phyloP scores from a whole-genome alignment of 2,113 vertebrate species.

The Sylvietta virens region DNA sequence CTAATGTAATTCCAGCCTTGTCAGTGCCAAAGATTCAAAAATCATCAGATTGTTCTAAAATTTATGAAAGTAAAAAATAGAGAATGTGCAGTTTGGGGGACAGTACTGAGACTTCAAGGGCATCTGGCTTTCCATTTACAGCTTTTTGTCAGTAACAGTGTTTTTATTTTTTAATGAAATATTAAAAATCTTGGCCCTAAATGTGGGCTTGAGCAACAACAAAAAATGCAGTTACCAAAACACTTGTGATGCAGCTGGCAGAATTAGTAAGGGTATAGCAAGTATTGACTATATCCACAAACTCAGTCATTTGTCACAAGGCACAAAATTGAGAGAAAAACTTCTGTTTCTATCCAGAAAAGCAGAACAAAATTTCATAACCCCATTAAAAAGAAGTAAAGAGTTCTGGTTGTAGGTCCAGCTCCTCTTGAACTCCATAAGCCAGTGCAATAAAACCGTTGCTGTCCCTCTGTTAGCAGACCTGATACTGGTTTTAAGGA shows the following conservation, averaged over 20 bases:
- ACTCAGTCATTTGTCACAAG: neutral
- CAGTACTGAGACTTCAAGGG: neutral
- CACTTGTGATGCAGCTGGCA: neutral
- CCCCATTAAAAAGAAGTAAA: neutral
- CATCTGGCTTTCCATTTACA: neutral
- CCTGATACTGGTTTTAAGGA: neutral
- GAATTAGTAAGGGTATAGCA: neutral
- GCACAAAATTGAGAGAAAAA: neutral
- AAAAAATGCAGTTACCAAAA: neutral
- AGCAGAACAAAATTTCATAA: neutral
- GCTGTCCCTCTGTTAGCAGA: neutral
- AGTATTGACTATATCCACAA: neutral
- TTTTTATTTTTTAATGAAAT: neutral
- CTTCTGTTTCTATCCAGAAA: neutral
- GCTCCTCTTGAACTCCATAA: neutral
- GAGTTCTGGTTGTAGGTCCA: neutral
- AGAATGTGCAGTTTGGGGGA: neutral
- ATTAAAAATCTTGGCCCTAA: neutral
- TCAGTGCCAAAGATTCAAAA: neutral
- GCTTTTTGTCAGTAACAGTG: neutral
- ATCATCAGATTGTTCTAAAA: constrained; percentile 1
- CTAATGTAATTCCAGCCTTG: neutral
- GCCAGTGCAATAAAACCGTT: neutral
- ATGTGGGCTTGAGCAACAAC: neutral
- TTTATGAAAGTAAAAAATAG: neutral